Conservation (phyloP, 2,797 vertebrate species). For the Luscinia luscinia region DNA sequence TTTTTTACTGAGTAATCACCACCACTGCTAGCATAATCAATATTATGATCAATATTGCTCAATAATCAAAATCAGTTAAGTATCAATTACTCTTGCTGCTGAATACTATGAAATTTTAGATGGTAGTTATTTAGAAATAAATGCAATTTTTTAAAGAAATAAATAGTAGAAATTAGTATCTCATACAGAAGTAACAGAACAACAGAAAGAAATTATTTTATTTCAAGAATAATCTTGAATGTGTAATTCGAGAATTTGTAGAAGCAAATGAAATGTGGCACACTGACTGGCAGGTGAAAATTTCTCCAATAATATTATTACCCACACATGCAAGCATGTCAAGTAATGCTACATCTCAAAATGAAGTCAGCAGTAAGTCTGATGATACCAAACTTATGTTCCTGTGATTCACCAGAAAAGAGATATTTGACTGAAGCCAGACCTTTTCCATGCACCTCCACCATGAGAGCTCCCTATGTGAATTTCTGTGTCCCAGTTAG, state of each 20-base stretch:
- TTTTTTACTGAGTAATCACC: neutral
- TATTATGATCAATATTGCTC: neutral
- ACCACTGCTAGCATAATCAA: neutral
- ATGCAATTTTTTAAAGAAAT: neutral
- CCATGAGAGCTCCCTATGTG: accelerated
- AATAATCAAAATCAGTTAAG: neutral
- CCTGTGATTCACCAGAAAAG: neutral
- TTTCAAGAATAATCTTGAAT: too few species aligned
- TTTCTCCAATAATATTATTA: neutral
- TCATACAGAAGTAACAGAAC: neutral
- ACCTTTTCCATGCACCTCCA: neutral
- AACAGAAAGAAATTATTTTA: neutral
- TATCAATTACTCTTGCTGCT: neutral
- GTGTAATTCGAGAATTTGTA: neutral
- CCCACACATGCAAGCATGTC: neutral
- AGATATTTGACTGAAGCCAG: neutral
- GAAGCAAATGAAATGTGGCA: neutral
- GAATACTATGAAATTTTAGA: neutral
- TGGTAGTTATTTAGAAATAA: neutral
- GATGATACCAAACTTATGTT: neutral
- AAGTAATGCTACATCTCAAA: neutral
- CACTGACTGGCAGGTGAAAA: neutral
- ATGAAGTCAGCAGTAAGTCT: neutral
- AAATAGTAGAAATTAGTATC: neutral
- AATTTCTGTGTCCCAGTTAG: neutral